phyloP scores from a whole-genome alignment of 2,888 invertebrate genomes.

The Nomada lathburiana region DNA sequence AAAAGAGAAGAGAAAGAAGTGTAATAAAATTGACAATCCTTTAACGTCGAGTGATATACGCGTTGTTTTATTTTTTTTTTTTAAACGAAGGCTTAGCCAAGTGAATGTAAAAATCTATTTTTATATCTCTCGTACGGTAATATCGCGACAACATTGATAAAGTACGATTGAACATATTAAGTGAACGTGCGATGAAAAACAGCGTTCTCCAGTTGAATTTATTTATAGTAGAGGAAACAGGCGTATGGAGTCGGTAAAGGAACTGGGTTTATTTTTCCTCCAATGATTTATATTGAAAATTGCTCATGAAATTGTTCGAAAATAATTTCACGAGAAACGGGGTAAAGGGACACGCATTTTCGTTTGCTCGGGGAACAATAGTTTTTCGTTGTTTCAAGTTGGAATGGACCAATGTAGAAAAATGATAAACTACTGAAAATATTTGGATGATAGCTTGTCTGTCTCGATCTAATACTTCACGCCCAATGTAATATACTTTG shows the following conservation, averaged over 20 bases:
- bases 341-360: not conserved
- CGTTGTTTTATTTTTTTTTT: constrained; percentile 52
- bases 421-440: constrained; percentile 3
- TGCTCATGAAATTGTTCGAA: not conserved
- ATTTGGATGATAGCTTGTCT: constrained; percentile 13
- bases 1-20: not conserved
- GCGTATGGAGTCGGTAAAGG: constrained; percentile 1
- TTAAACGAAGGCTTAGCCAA: constrained; percentile 37
- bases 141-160: constrained; percentile 25
- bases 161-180: constrained; percentile 36
- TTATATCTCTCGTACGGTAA: constrained; percentile 71
- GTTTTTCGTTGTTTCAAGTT: constrained; percentile 17
- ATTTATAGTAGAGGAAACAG: constrained; percentile 1
- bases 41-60: constrained; percentile 35
- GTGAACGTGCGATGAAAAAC: constrained; percentile 10
- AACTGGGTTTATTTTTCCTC: constrained; percentile 3
- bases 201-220: constrained; percentile 21
- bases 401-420: constrained; percentile 46
- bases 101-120: constrained; percentile 75
- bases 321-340: not conserved
- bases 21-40: constrained; percentile 45
- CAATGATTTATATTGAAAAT: not conserved
- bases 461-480: not conserved
- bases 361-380: constrained; percentile 8
- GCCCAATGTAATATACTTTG: constrained; percentile 11